These are phyloP conservation scores for Thermophis baileyi DNA, from an alignment of 2,113 vertebrate species.

Conservation along the genomic window DNA sequence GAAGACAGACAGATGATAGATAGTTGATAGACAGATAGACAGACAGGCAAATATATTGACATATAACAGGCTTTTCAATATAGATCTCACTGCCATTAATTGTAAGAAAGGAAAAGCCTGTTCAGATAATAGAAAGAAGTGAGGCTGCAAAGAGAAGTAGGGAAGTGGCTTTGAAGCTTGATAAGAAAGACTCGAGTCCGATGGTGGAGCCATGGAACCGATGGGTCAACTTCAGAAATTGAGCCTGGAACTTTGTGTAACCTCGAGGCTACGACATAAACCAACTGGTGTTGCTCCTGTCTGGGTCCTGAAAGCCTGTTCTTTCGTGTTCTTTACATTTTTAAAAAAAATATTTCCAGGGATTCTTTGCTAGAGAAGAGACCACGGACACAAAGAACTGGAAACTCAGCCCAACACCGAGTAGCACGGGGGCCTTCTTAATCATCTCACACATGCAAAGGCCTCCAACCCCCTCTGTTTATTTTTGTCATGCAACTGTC, in stretches of 20 bases:
- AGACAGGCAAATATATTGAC: not conserved
- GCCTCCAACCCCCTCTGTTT: conserved; percentile 27
- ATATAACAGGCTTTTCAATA: conserved; percentile 47
- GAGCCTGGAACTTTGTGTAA: not conserved
- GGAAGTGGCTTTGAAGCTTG: not conserved
- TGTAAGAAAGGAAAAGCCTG: conserved; percentile 9
- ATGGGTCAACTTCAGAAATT: not conserved
- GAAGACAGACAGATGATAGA: not conserved
- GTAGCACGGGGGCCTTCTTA: conserved; percentile 21
- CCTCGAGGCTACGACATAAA: not conserved
- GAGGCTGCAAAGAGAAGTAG: not conserved
- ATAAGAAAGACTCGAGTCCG: not conserved
- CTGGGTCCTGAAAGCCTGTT: too few species aligned
- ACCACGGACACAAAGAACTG: not conserved
- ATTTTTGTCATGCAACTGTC: conserved; percentile 35
- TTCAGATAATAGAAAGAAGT: conserved; percentile 11
- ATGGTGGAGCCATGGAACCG: not conserved
- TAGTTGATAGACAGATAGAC: not conserved
- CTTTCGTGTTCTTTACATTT: not conserved
- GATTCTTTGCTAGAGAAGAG: not conserved
- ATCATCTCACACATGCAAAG: not conserved
- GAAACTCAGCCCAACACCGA: not conserved
- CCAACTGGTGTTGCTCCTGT: not conserved
- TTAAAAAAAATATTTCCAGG: not conserved
- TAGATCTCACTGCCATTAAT: conserved; percentile 51